Base-by-base conservation (phyloP, 2,888 invertebrate species). In the Spilosoma lubricipeda region DNA sequence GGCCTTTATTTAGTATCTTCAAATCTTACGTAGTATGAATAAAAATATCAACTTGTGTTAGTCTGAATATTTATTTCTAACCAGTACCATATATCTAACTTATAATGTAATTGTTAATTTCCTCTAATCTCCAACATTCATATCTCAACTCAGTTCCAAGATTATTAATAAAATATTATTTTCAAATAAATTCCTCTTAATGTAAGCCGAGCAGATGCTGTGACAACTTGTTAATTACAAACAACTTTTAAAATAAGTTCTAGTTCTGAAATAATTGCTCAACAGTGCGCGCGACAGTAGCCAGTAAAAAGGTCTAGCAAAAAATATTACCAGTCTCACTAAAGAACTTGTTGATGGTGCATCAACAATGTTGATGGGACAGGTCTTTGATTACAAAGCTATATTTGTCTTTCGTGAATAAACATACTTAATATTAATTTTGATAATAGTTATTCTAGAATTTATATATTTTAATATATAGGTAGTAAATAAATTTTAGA, bases 221-320 rank as follows among this genome's bases (percentile, higher is more conserved):
- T 74, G 77, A 86, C 89, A 91, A 91, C 92, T 91, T 89, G 93
- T 91, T 93, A 93, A 94, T 93, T 93, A 91, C 86, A 83, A 87
- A 85, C 89, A 86, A 90, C 90, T 91, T 92, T 89, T 89, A 86
- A 89, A 91, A 90, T 84, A 78, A 79, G 77, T 90, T 93, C 92
- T 90, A 92, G 92, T 92, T 91, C 87, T 84, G 87, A 88, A 90
- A 91, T 93, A 93, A 93, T 93, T 93, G 90, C 88, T 86, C 79
- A 81, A 85, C 81, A 89, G 88, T 88, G 89, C 90, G 90, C 90
- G 92, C 91, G 93, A 92, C 91, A 90, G 87, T 84, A 84, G 84
- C 75, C 70, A 74, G 84, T 84, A 91, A 93, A 92, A 93, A 93
- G 83, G 79, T 63, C 79, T 84, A 18, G 45, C 80, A 90, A 90